Evolutionary conservation across 2,888 invertebrate genomes (phyloP), one percentile per base, ranked within the genome.

Genomic region (Lysandra coridon): DNA sequence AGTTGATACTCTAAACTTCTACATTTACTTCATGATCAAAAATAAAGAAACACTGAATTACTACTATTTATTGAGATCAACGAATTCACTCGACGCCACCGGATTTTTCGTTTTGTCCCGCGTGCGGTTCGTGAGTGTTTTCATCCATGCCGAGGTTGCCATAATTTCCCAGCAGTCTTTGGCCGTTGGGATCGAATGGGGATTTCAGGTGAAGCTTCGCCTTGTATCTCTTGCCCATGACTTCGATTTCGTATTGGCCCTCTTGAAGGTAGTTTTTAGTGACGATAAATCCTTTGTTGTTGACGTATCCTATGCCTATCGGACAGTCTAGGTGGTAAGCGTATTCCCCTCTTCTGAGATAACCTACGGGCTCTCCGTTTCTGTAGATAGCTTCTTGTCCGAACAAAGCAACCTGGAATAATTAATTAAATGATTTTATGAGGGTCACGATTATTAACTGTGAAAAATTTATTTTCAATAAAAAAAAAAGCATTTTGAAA

Each of bases 351-450:
- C 98, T 95, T 81, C 98, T 94, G 7, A 98, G 88, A 84, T 97
- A 97, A 14, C 98, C 98, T 5, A 98, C 97, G 0, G 97, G 95
- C 84, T 95, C 92, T 3, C 96, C 97, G 86, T 98, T 96, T 85
- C 97, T 95, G 92, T 96, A 98, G 85, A 98, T 96, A 0, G 97
- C 96, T 94, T 99, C 98, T 84, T 97, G 94, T 0, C 98, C 98
- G 95, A 97, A 97, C 73, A 99, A 87, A n/a, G 98, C 96, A 17
- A 97, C 92, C 90, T 96, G 89, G 6, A 84, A 83, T 57, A 33
- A 73, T n/a, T 5, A 2, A 33, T n/a, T n/a, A 23, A 80, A 74
- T 30, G 7, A 2, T 62, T 23, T 0, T 62, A 62, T 57, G 57
- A 57, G 57, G 14, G 40, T 40, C 40, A 6, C 40, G 40, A 40